A percentile compares a stretch with the other conserved stretches of the same genome.
phyloP scores from a whole-genome alignment of 1,140 invertebrate species.

The Augochlora pura region DNA sequence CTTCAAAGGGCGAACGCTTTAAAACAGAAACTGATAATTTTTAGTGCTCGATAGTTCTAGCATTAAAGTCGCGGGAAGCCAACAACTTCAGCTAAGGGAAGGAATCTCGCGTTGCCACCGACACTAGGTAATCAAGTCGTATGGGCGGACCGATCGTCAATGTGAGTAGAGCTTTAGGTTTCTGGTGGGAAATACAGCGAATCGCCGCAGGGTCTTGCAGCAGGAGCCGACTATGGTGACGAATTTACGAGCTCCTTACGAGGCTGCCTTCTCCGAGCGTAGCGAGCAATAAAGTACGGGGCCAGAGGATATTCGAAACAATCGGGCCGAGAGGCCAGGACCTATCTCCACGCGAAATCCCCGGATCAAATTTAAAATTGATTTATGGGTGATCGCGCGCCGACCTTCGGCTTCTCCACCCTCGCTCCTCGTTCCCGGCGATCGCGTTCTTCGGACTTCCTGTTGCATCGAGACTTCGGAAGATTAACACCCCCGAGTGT shows the following conservation, averaged over 20 bases:
- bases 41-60: too few relatives aligned
- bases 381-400: conserved; percentile 60
- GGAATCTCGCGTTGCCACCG: background rate
- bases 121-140: conserved; percentile 27
- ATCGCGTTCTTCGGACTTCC: conserved; percentile 17
- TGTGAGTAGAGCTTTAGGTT: conserved; percentile 53
- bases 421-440: too few relatives aligned
- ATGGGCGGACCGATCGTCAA: conserved; percentile 11
- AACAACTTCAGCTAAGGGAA: too few relatives aligned
- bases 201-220: conserved; percentile 55
- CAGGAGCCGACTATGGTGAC: conserved; percentile 69
- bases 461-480: background rate
- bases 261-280: conserved; percentile 59
- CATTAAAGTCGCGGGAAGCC: too few relatives aligned
- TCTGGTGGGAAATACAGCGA: conserved; percentile 50
- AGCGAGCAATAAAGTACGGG: conserved; percentile 63
- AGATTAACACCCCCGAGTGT: background rate
- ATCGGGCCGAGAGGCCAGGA: conserved; percentile 51
- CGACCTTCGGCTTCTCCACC: background rate
- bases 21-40: too few relatives aligned
- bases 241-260: conserved; percentile 73
- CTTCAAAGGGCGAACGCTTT: too few relatives aligned
- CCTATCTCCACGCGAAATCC: conserved; percentile 46
- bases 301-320: conserved; percentile 65
- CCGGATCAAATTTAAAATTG: conserved; percentile 64